Percentiles rank a stretch among this genome's conserved stretches.
phyloP scores from a whole-genome alignment of 1,140 invertebrate genomes.

The Ceratosolen solmsi region DNA sequence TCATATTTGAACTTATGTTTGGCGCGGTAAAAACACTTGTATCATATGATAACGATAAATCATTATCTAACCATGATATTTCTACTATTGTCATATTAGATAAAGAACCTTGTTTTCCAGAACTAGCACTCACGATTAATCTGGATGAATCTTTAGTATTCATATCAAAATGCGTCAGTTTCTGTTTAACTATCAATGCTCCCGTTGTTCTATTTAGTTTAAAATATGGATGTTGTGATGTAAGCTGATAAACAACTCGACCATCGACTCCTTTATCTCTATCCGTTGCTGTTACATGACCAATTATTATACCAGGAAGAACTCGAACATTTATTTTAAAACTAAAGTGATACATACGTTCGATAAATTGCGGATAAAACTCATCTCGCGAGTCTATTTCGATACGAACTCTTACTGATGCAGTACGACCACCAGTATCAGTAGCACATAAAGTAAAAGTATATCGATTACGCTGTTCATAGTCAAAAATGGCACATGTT shows the following conservation, averaged over 20 bases:
- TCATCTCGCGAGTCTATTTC: slow-evolving; percentile 94
- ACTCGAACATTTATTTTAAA: slow-evolving; percentile 80
- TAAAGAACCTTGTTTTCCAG: slow-evolving; percentile 88
- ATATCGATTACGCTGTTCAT: slow-evolving; percentile 87
- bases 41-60: slow-evolving; percentile 75
- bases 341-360: slow-evolving; percentile 88
- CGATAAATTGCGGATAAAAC: slow-evolving; percentile 91
- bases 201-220: slow-evolving; percentile 94
- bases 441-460: slow-evolving; percentile 87
- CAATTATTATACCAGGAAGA: slow-evolving; percentile 85
- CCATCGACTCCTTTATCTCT: slow-evolving; percentile 93
- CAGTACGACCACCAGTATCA: slow-evolving; percentile 86
- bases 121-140: slow-evolving; percentile 88
- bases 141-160: slow-evolving; percentile 78
- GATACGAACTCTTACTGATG: slow-evolving; percentile 85
- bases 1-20: slow-evolving; percentile 68
- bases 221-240: slow-evolving; percentile 88
- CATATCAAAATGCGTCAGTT: slow-evolving; percentile 77
- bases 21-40: slow-evolving; percentile 84
- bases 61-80: slow-evolving; percentile 81
- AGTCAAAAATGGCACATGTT: slow-evolving; percentile 88
- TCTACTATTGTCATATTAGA: slow-evolving; percentile 90
- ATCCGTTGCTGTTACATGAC: slow-evolving; percentile 91
- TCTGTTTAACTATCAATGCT: slow-evolving; percentile 86
- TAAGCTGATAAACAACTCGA: slow-evolving; percentile 89